Evolutionary conservation across 1,140 invertebrate species (phyloP), one percentile per base, ranked within the genome.

Genomic region (Sminthurides bifidus): DNA sequence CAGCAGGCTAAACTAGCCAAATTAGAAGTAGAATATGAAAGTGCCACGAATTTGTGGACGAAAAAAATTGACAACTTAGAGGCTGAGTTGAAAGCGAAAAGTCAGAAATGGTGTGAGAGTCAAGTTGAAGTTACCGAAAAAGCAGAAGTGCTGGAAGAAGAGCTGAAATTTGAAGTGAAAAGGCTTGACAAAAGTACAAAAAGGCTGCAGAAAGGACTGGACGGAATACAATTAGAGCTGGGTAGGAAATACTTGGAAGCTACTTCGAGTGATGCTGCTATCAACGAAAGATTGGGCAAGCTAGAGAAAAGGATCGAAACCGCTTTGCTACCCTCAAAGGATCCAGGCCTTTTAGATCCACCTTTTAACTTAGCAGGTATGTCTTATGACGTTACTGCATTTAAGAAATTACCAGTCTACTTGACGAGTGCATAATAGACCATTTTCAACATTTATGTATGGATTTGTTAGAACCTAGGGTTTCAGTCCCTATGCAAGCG

Each of bases 41-140:
- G 17, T 43, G 24, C 24, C 8, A 15, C n/a, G 41, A 19, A 43
- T 19, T 10, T 23, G 10, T 21, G n/a, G 10, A 43, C 41, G 6
- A 43, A 43, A 10, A 48, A 30, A 48, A 26, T 48, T 26, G 44
- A 48, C 10, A 48, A 48, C 15, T 30, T 48, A 27, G 21, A 26
- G 12, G 44, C 26, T 26, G 44, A 48, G 15, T 5, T 48, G 5
- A 23, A 27, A 5, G 6, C 4, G 12, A 24, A 30, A 30, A 30
- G 24, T 12, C 44, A 48, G 24, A 48, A 48, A 21, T 48, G 21
- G 24, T 8, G 24, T 30, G 12, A 48, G 24, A 26, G 10, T 26
- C 44, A 48, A 26, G 19, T 48, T 27, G 12, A 48, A 8, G 8
- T 48, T 23, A 21, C 21, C 6, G 21, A 48, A 48, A 48, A 48